Base-by-base conservation (phyloP, 2,888 invertebrate genomes). In the Dryobota labecula region DNA sequence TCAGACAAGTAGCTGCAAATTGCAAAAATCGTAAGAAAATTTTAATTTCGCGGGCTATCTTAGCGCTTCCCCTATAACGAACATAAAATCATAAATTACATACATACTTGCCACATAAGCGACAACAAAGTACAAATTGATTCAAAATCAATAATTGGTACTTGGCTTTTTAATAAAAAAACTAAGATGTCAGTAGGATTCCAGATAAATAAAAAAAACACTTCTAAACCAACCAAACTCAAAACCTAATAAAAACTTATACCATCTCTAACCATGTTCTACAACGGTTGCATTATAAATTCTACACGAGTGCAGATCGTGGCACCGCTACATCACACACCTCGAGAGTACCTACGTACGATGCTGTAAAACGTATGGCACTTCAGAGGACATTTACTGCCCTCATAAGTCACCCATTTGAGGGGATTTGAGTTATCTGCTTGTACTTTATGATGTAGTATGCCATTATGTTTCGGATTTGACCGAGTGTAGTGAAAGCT, bases 301-400 rank as follows among this genome's bases (percentile, higher is more conserved):
- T 78, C 75, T n/a, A 24, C 60, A 45, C 45, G 38, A 64, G 73
- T 49, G 54, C 45, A 57, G 41, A 8, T 9, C 45, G 41, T 6
- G 9, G n/a, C 45, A 27, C n/a, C 41, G 41, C 63, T 71, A 45
- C 58, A 64, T 78, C 58, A 54, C 30, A 15, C 78, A 43, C 58
- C 57, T 54, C 49, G 20, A 24, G 45, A 45, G 54, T 30, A 53
- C 20, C 20, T 36, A 33, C 62, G 13, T 30, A 49, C 27, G 36
- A 33, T 47, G 57, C 47, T 53, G 58, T 76, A 78, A 75, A 78
- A 78, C 57, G 53, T 58, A 78, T 49, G 58, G 45, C 73, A 63
- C 78, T 76, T 60, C 72, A 49, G 63, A 63, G 73, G 63, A 76
- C 78, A 63, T 63, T 76, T 76, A 76, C 76, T 72, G 63, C 78